Percentiles rank a stretch among this genome's conserved stretches.
These are phyloP conservation scores for Stratiolaelaps scimitus DNA, from an alignment of 1,140 invertebrate genomes.

Conservation along the genomic window DNA sequence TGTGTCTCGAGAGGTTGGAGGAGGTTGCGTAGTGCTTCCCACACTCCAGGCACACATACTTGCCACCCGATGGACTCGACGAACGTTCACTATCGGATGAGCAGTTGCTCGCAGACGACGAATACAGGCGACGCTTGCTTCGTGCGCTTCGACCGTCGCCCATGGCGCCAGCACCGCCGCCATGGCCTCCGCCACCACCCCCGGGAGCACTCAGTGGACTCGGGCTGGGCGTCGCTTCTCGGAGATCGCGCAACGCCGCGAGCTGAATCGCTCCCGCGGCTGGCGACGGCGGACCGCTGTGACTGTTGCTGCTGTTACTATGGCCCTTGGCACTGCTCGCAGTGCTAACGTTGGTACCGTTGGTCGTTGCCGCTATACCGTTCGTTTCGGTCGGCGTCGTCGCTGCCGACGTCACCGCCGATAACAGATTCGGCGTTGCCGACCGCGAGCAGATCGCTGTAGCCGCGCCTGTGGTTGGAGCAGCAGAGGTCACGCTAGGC, in stretches of 20 bases:
- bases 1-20: constrained; percentile 85
- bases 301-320: no score
- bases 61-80: constrained; percentile 25
- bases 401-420: background rate
- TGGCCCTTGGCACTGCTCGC: no score
- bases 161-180: background rate
- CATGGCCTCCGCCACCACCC: no score
- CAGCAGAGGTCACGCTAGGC: background rate
- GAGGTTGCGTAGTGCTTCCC: constrained; percentile 92
- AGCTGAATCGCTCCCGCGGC: no score
- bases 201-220: no score
- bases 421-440: background rate
- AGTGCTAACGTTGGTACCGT: no score
- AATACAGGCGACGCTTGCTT: constrained; percentile 24
- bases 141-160: constrained; percentile 18
- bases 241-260: no score
- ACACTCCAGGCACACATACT: constrained; percentile 84
- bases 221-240: no score
- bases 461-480: background rate
- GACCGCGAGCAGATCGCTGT: background rate
- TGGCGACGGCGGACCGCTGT: no score
- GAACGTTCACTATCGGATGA: constrained; percentile 27
- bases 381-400: background rate
- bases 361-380: background rate
- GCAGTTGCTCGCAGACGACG: constrained; percentile 18